Evolutionary conservation across 1,140 invertebrate species (phyloP).

Genomic region (Telenomus remus): DNA sequence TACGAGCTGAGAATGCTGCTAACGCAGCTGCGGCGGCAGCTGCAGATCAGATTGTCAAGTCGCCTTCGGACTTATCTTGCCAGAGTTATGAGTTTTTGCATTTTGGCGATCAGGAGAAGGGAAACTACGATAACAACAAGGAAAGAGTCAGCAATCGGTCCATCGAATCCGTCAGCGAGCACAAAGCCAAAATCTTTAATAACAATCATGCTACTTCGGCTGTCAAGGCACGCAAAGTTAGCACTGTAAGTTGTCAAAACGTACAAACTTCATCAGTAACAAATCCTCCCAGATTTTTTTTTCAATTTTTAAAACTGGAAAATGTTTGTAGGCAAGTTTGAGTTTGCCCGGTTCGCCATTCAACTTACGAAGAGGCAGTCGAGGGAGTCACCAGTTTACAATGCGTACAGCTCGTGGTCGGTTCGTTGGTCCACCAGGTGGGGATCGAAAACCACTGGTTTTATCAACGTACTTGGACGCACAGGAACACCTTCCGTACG

Average conservation of each 20-base stretch:
- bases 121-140: constrained; percentile 90
- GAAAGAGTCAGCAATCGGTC: constrained; percentile 93
- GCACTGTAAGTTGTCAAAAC: constrained; percentile 93
- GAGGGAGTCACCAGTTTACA: constrained; percentile 93
- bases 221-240: constrained; percentile 90
- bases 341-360: constrained; percentile 98
- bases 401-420: constrained; percentile 86
- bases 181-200: constrained; percentile 78
- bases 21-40: constrained; percentile 77
- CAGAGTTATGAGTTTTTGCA: constrained; percentile 90
- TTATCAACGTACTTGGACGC: constrained; percentile 96
- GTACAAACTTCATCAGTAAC: too few species aligned
- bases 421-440: constrained; percentile 80
- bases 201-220: constrained; percentile 75
- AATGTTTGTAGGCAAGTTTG: constrained; percentile 86
- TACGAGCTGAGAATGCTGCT: constrained; percentile 74
- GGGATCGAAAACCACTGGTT: constrained; percentile 94
- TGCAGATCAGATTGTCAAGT: constrained; percentile 82
- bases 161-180: constrained; percentile 90
- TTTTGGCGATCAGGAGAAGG: constrained; percentile 86
- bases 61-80: constrained; percentile 91
- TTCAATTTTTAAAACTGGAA: not conserved
- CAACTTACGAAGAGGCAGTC: constrained; percentile 90
- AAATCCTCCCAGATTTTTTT: not conserved
- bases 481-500: constrained; percentile 96